Evolutionary conservation across 2,797 vertebrate species (phyloP), one percentile per base, ranked within the genome.

Genomic region (Tachyglossus aculeatus): DNA sequence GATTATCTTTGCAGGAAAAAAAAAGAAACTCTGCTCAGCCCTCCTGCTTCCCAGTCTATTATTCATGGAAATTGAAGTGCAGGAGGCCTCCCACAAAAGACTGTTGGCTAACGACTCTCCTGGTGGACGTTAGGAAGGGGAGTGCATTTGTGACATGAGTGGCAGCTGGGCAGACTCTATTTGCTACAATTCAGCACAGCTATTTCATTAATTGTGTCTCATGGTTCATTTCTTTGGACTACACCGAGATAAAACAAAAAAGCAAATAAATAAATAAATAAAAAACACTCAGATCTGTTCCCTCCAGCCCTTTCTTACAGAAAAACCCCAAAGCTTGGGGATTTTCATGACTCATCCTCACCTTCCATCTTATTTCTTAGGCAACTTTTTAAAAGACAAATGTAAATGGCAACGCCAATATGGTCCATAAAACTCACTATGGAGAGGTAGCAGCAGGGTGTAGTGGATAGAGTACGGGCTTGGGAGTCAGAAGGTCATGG

Each of bases 181-280:
- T 83, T 84, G 77, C 80, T 83, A 70, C 72, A 64, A 67, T 88
- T 86, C 76, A 83, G 70, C 82, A 81, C 67, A 85, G 80, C 81
- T 83, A 87, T 91, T 91, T 86, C 84, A 89, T 84, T 92, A 90
- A 91, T 85, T 82, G 80, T 16, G 65, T 93, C 92, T 89, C 81
- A 85, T 5, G 55, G 80, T 88, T 94, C 84, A 86, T 92, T 93
- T 90, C 85, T 86, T 85, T 84, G 60, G 60, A 88, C 80, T 86
- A 83, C 74, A 77, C 64, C 81, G 48, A 0, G 19, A 51, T 63
- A 48, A 55, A 56, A 10, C 34, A 67, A 19, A 12, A 25, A 41
- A 18, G 29, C 13, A 81, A 73, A 82, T 61, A 86, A 86, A 79
- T 71, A 80, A 84, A 80, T 60, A 82, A 81, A 71, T 71, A 81